Evolutionary conservation across 2,888 invertebrate genomes (phyloP), one percentile per base, ranked within the genome.

Genomic region (Drosophila barbarae): DNA sequence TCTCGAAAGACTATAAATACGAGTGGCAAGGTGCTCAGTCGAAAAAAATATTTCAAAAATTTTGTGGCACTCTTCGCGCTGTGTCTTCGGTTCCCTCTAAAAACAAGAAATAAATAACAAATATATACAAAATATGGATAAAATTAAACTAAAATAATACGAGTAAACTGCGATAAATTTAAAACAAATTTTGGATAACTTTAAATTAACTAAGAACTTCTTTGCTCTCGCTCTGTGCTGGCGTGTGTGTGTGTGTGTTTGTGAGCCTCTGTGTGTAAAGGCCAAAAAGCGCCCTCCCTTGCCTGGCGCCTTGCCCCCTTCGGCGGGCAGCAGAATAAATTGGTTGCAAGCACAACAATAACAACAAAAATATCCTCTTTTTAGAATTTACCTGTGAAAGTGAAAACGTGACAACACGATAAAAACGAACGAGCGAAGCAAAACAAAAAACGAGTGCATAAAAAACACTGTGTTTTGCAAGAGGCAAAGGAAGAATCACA

Each of bases 301-400:
- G 26, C 18, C 67, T 30, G 12, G 30, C 51, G 23, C 35, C 66
- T 35, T 35, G 28, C 49, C 46, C 42, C 67, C 35, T 15, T 5
- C n/a, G 23, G 21, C 23, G 38, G 44, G 36, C 67, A 35, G 35
- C 15, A 42, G 35, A 52, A 52, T 66, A 66, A 52, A 50, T 68
- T 69, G 42, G 61, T n/a, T 26, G 42, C 30, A 47, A 32, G 32
- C 46, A 47, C 46, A 46, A 46, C 12, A 30, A 46, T 30, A 46
- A 46, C 18, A 42, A 41, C 41, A 41, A 41, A 54, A 38, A 38
- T 26, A 38, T 38, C 52, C 66, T 64, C 64, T 58, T 71, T 65
- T 36, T 64, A 82, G 85, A 73, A 76, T 76, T 71, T 82, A 82
- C 73, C 71, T 81, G 74, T 82, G 79, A 86, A 86, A 86, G 86